Conservation (phyloP, 1,140 invertebrate species). For the Drosophila kikkawai region DNA sequence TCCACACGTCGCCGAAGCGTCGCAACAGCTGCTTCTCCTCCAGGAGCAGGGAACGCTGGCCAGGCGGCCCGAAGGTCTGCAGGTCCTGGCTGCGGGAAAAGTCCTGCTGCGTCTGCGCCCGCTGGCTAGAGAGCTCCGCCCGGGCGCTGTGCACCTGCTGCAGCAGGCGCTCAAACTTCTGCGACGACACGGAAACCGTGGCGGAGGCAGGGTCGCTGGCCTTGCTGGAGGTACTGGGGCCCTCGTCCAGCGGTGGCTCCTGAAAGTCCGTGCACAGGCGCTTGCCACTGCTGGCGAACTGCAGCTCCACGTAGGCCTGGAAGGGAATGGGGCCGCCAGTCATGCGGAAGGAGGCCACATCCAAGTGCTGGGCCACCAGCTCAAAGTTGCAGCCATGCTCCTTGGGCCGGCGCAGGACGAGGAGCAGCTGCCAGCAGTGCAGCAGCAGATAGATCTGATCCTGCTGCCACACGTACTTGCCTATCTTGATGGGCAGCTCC, state of each 20-base stretch:
- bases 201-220: background rate
- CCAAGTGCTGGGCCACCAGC: conserved; percentile 37
- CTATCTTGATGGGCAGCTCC: conserved; percentile 50
- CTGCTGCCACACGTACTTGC: conserved; percentile 59
- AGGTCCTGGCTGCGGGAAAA: conserved; percentile 34
- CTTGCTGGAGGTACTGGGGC: conserved; percentile 7
- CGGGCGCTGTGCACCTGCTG: conserved; percentile 45
- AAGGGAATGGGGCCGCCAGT: conserved; percentile 45
- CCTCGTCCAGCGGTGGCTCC: background rate
- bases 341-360: conserved; percentile 36
- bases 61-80: conserved; percentile 45
- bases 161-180: conserved; percentile 44
- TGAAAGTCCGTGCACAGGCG: conserved; percentile 59
- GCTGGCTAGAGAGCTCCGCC: conserved; percentile 48
- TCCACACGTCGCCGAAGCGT: conserved; percentile 68
- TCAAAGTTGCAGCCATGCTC: conserved; percentile 40
- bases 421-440: conserved; percentile 54
- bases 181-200: background rate
- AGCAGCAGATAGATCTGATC: conserved; percentile 53
- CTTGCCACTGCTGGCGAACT: conserved; percentile 46
- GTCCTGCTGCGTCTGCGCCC: conserved; percentile 53
- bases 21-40: conserved; percentile 67
- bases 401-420: conserved; percentile 52
- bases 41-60: conserved; percentile 52
- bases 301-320: conserved; percentile 62